A percentile compares a stretch with the other conserved stretches of the same genome.
These are phyloP conservation scores for Seriola rivoliana DNA, from an alignment of 2,113 vertebrate species.

Conservation along the genomic window DNA sequence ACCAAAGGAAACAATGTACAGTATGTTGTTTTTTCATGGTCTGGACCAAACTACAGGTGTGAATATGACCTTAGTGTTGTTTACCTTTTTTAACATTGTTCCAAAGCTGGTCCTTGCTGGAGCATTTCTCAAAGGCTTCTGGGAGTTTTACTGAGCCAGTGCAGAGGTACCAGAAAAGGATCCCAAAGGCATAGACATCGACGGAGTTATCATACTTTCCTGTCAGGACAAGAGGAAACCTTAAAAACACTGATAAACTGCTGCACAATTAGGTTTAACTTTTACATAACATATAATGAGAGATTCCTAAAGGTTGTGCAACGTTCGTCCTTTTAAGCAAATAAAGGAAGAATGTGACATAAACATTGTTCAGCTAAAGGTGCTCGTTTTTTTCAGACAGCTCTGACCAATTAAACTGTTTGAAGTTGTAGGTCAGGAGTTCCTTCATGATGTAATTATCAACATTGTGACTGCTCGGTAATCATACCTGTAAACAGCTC, in stretches of 20 bases:
- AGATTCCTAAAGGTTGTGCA: neutral
- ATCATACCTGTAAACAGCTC: slow-evolving; percentile 96
- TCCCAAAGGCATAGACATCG: slow-evolving; percentile 98
- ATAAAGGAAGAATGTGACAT: neutral
- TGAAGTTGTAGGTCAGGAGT: neutral
- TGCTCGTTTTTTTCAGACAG: neutral
- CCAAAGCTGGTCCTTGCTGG: slow-evolving; percentile 99
- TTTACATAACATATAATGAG: neutral
- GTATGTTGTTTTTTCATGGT: neutral
- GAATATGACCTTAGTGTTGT: neutral
- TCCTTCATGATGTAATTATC: neutral
- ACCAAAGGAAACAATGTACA: neutral
- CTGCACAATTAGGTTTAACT: neutral
- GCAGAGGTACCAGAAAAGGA: slow-evolving; percentile 99
- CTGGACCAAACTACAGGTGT: neutral
- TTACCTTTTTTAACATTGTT: slow-evolving; percentile 97
- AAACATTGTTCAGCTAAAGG: neutral
- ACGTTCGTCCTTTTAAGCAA: neutral
- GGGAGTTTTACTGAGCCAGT: slow-evolving; percentile 96
- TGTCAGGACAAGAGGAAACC: slow-evolving; percentile 62
- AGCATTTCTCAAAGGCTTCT: slow-evolving; percentile 97
- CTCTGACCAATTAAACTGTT: slow-evolving; percentile 1
- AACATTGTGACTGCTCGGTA: neutral
- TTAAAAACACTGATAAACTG: neutral
- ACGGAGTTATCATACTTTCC: slow-evolving; percentile 99